Evolutionary conservation across 2,797 vertebrate genomes (phyloP).

Genomic region (Coccyzus lansbergi): DNA sequence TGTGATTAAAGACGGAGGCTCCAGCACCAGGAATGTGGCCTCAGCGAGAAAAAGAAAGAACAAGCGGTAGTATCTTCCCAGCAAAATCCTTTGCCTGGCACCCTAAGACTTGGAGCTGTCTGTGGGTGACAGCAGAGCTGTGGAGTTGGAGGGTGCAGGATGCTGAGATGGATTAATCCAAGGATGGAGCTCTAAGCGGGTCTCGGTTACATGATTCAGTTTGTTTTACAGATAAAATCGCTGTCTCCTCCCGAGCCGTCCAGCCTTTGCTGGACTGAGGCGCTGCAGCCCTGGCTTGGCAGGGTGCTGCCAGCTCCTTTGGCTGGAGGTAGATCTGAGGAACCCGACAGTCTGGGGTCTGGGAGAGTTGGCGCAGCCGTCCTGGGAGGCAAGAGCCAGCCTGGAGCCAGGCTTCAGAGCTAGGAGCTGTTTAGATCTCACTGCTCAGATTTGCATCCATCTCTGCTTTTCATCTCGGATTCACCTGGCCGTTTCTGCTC

Average conservation of each 20-base stretch:
- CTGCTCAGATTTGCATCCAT: constrained; percentile 4
- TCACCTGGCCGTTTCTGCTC: background rate
- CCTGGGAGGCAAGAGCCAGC: background rate
- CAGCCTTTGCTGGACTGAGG: background rate
- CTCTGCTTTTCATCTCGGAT: constrained; percentile 8
- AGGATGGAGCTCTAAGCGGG: background rate
- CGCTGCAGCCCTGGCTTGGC: background rate
- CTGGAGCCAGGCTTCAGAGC: background rate
- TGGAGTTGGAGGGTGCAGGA: fast-evolving
- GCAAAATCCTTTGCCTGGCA: background rate
- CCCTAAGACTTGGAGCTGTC: background rate
- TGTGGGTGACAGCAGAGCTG: background rate
- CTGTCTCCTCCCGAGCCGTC: background rate
- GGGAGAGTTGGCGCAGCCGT: background rate
- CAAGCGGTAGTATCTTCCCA: background rate
- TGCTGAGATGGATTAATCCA: background rate
- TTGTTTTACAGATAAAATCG: background rate
- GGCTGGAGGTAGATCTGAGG: background rate
- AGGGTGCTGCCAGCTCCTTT: fast-evolving
- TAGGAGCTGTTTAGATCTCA: background rate
- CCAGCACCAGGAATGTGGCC: background rate
- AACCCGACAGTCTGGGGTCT: background rate
- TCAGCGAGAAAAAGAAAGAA: background rate
- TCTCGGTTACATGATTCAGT: fast-evolving
- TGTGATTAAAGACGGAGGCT: constrained; percentile 30